Percentiles rank a stretch among this genome's conserved stretches.
Conservation (phyloP, 2,113 vertebrate species). For the Cariama cristata region DNA sequence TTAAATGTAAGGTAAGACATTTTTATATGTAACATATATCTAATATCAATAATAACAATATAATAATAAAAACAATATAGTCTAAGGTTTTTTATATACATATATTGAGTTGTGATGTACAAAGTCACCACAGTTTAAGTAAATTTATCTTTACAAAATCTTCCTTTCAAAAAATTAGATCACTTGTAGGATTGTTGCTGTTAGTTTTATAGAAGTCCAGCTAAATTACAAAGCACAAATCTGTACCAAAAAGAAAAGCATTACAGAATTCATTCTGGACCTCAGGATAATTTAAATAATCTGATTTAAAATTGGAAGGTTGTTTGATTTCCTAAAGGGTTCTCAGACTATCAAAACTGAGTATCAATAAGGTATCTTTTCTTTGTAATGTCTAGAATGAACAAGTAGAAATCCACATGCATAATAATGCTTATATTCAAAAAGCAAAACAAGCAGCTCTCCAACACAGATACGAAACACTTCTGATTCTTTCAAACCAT, state of each 20-base stretch:
- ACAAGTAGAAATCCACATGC: conserved; percentile 78
- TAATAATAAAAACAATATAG: background rate
- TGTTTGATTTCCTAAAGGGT: background rate
- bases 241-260: background rate
- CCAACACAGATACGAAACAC: conserved; percentile 59
- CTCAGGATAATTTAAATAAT: background rate
- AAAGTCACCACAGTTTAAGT: background rate
- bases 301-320: background rate
- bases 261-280: background rate
- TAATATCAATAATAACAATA: background rate
- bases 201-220: background rate
- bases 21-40: background rate
- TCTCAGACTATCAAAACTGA: background rate
- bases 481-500: conserved; percentile 78
- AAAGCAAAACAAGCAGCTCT: conserved; percentile 72
- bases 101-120: background rate
- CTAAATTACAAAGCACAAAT: background rate
- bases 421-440: conserved; percentile 46
- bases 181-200: background rate
- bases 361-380: background rate
- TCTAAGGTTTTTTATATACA: background rate
- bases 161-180: background rate
- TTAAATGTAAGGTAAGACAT: background rate
- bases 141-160: background rate
- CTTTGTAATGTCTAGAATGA: conserved; percentile 38